Base-by-base conservation (phyloP, 1,140 invertebrate species). In the Lutraria rhynchaena region DNA sequence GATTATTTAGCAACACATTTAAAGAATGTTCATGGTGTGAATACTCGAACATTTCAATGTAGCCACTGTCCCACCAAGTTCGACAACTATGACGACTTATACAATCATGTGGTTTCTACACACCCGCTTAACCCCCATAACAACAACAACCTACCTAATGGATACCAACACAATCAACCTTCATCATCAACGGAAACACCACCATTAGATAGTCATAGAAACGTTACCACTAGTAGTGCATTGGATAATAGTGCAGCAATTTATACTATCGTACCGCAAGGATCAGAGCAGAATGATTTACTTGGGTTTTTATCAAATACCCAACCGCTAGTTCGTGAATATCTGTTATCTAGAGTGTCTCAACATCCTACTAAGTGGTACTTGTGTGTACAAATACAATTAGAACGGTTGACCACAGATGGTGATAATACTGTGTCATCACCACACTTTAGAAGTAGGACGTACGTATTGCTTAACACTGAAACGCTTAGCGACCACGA, bases 381-480 rank as follows among this genome's bases (percentile, higher is more conserved):
- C 31, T 19, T 73, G 13, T 73, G n/a, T 9, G 33, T 41, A 17
- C 49, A 73, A 55, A 51, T 73, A 11, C 49, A 73, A 57, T 27
- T 57, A 27, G 57, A 57, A 24, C 17, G 35, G 3, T 1, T 24
- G 11, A 51, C 55, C 35, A n/a, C 0, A 13, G 41, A 73, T 19
- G 69, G n/a, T 5, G 29, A 55, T 27, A 29, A 55, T 31, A n/a
- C n/a, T n/a, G 15, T 13, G 2, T 46, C 15, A 11, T 9, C 1
- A n/a, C 53, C 49, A 22, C 29, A 73, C 51, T 73, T 73, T 37
- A 57, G 49, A 24, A 73, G 69, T 57, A 29, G 17, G n/a, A 73
- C 4, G 3, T 73, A 73, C 27, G 11, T n/a, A 1, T 1, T n/a
- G 35, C 22, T 71, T 1, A 29, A 37, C 11, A 9, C 15, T 19